Evolutionary conservation across 2,113 vertebrate species (phyloP), one percentile per base, ranked within the genome.

Genomic region (Enhydra lutris): DNA sequence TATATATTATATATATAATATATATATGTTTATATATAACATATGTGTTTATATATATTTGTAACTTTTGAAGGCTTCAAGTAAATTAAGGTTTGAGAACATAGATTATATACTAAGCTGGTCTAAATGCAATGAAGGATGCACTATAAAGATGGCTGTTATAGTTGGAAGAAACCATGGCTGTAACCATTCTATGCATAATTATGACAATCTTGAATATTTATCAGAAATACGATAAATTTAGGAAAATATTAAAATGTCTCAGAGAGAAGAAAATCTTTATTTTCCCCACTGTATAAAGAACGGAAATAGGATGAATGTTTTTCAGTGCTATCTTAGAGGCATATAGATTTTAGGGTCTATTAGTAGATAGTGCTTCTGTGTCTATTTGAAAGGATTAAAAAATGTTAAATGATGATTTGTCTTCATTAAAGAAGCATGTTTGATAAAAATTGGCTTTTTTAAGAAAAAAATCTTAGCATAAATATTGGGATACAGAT

Each of bases 221-320:
- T 45, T 45, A 83, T 9, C 18, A 81, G 55, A 87, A 79, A 55
- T 90, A 57, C 55, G 79, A 84, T 81, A 81, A 79, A 95, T 93
- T 95, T 94, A 69, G 67, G 34, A 88, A 97, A 94, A 88, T 79
- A 82, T 63, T 89, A 0, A 86, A 96, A 59, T 50, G 26, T 9
- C 18, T 74, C 24, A 90, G 52, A 82, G 45, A 74, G 13, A 42
- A 50, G 79, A 81, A 63, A 8, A 52, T 47, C 4, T 26, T 39
- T 63, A 36, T 88, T 93, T 89, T 52, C 4, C 17, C 7, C 2
- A 96, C 17, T 69, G 26, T 76, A 69, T 69, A 96, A 94, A 78
- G 6, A 82, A 52, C 29, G 81, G 78, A 87, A 69, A 85, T 21
- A n/a, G 4, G 20, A 34, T 80, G 4, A 95, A 23, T 31, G 76